phyloP scores from a whole-genome alignment of 2,797 vertebrate species.

The Coendou prehensilis region DNA sequence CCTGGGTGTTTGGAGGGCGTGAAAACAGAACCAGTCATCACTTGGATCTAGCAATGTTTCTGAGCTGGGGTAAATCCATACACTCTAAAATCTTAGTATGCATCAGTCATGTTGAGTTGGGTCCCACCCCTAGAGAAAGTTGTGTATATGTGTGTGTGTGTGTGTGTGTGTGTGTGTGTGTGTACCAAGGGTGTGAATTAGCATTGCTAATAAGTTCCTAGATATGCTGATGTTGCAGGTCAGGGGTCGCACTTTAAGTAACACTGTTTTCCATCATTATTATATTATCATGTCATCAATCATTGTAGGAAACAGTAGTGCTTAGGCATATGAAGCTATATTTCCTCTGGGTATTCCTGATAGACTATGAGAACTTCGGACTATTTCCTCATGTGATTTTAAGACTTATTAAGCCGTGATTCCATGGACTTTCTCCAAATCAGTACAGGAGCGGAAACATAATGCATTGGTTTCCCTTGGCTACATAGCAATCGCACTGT shows the following conservation, averaged over 20 bases:
- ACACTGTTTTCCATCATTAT: background rate
- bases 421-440: background rate
- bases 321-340: background rate
- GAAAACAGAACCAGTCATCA: background rate
- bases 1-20: background rate
- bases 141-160: background rate
- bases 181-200: background rate
- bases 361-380: background rate
- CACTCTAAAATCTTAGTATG: background rate
- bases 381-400: background rate
- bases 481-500: background rate
- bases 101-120: background rate
- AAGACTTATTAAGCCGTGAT: background rate
- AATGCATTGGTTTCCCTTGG: background rate
- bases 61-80: background rate
- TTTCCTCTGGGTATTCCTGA: background rate
- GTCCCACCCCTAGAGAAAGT: no score
- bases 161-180: no score
- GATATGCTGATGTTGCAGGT: background rate
- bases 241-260: constrained; percentile 6
- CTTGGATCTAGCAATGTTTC: background rate
- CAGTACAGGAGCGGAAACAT: background rate
- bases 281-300: background rate
- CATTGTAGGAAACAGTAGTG: background rate
- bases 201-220: background rate